Evolutionary conservation across 1,140 invertebrate species (phyloP).

Genomic region (Trachymyrmex cornetzi): DNA sequence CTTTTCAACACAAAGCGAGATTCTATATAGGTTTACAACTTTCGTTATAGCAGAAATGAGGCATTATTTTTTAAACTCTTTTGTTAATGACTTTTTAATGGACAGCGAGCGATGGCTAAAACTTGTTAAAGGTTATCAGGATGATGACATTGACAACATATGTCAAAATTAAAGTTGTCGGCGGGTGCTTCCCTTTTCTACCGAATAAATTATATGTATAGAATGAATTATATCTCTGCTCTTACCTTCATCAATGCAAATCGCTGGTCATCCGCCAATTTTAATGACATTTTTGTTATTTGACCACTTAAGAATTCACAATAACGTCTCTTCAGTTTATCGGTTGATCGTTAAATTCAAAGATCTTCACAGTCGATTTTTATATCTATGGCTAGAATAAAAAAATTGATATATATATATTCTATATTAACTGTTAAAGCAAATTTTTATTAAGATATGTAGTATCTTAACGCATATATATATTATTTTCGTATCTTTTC

Average conservation of each 20-base stretch:
- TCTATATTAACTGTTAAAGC: too few species aligned
- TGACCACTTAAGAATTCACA: background rate
- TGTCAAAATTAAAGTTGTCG: too few species aligned
- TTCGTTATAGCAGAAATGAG: too few species aligned
- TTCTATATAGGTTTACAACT: too few species aligned
- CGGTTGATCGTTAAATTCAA: background rate
- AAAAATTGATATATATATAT: background rate
- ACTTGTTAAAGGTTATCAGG: too few species aligned
- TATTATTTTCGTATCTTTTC: background rate
- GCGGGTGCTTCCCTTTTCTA: too few species aligned
- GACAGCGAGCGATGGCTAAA: too few species aligned
- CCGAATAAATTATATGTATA: too few species aligned
- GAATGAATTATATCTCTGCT: slow-evolving; percentile 14
- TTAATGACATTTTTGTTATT: slow-evolving; percentile 69
- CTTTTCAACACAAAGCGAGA: too few species aligned
- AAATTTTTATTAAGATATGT: background rate
- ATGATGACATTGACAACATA: too few species aligned
- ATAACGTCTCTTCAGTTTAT: background rate
- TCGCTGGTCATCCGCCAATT: slow-evolving; percentile 88
- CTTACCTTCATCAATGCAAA: slow-evolving; percentile 91
- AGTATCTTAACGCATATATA: background rate
- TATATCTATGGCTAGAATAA: background rate
- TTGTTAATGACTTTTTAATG: too few species aligned
- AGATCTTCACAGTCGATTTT: background rate
- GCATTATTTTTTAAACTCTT: too few species aligned